Evolutionary conservation across 2,888 invertebrate species (phyloP).

Genomic region (Drosophila pseudotalamancana): DNA sequence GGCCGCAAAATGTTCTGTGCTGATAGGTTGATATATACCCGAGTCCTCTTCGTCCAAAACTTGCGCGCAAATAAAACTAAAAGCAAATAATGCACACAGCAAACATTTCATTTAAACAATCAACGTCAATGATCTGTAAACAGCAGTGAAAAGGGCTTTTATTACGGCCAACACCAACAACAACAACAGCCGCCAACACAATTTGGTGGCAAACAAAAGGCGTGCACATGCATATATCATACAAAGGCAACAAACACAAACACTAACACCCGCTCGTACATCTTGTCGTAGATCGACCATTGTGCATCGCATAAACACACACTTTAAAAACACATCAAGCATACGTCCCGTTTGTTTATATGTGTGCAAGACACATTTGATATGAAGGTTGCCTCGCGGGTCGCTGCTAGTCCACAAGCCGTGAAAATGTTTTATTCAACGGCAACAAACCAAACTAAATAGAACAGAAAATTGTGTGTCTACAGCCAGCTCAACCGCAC

Average conservation of each 20-base stretch:
- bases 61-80: constrained; percentile 66
- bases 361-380: constrained; percentile 68
- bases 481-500: constrained; percentile 37
- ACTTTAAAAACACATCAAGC: constrained; percentile 79
- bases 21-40: constrained; percentile 24
- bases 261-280: constrained; percentile 3
- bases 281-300: constrained; percentile 56
- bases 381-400: constrained; percentile 76
- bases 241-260: constrained; percentile 21
- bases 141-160: constrained; percentile 75
- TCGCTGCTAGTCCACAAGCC: constrained; percentile 68
- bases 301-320: constrained; percentile 76
- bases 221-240: constrained; percentile 64
- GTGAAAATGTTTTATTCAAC: constrained; percentile 82
- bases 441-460: constrained; percentile 79
- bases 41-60: constrained; percentile 35
- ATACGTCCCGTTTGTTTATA: constrained; percentile 64
- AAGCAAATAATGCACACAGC: constrained; percentile 75
- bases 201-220: constrained; percentile 63
- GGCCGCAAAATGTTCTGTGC: constrained; percentile 48
- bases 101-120: constrained; percentile 80
- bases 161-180: constrained; percentile 27
- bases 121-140: constrained; percentile 82
- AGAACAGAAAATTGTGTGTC: constrained; percentile 76
- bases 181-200: constrained; percentile 9